Percentiles rank a stretch among this genome's conserved stretches.
These are phyloP conservation scores for Trachythela sp. DNA, from an alignment of 64 coral and sea anemone genomes.

Conservation along the genomic window DNA sequence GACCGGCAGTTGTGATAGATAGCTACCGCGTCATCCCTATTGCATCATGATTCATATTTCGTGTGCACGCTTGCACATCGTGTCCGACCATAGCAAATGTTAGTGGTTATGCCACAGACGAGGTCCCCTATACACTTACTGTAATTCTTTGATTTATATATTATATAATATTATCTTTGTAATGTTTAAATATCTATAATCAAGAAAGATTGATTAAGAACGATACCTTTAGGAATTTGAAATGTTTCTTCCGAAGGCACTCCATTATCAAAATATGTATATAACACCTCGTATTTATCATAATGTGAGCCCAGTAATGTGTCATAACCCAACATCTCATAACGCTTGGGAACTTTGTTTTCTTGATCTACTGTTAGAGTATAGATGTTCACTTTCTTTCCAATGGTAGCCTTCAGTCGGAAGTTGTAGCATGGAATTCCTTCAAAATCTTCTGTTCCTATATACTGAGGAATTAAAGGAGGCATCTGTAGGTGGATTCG, in stretches of 20 bases:
- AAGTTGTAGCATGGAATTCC: neutral
- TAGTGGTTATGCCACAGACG: too few relatives aligned
- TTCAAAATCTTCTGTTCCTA: neutral
- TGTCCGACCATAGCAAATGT: too few relatives aligned
- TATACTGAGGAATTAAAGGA: neutral
- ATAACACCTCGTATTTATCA: slow-evolving; percentile 80
- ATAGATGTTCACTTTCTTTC: neutral
- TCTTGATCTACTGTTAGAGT: neutral
- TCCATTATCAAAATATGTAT: slow-evolving; percentile 83
- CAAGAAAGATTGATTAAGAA: too few relatives aligned
- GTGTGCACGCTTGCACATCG: too few relatives aligned
- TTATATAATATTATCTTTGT: too few relatives aligned
- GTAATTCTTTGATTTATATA: too few relatives aligned
- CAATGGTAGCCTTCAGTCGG: neutral
- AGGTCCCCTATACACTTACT: too few relatives aligned
- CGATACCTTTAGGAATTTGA: slow-evolving; percentile 79
- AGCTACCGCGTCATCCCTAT: too few relatives aligned
- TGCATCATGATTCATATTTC: too few relatives aligned
- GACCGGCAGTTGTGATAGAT: too few relatives aligned
- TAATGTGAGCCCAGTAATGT: slow-evolving; percentile 85
- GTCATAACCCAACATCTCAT: slow-evolving; percentile 97
- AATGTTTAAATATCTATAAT: too few relatives aligned
- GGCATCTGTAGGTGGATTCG: too few relatives aligned
- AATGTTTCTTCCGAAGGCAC: slow-evolving; percentile 67
- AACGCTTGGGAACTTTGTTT: slow-evolving; percentile 53